A percentile compares a stretch with the other conserved stretches of the same genome.
phyloP scores from a whole-genome alignment of 2,888 invertebrate genomes.

The Periphyllus acericola region DNA sequence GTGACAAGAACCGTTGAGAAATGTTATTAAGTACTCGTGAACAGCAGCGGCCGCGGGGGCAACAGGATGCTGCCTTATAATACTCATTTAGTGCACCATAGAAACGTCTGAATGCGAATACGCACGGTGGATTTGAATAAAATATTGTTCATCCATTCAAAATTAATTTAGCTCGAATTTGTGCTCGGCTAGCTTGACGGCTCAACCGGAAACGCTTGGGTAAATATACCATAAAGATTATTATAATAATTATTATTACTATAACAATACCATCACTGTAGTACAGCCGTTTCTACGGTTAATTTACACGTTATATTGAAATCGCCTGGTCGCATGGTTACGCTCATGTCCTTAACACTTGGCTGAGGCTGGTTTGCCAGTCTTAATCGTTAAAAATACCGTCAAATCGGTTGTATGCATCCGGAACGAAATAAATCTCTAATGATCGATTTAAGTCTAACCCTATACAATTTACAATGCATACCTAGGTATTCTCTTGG shows the following conservation, averaged over 20 bases:
- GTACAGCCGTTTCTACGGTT: no score
- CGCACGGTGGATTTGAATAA: background rate
- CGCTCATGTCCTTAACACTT: no score
- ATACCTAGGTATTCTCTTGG: no score
- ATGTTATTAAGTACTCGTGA: background rate
- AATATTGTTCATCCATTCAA: constrained; percentile 1
- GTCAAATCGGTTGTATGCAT: no score
- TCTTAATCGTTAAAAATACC: no score
- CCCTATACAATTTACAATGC: no score
- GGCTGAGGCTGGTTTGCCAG: no score
- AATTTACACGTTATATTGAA: no score
- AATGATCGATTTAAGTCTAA: no score
- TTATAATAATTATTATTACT: background rate
- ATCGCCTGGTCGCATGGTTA: no score
- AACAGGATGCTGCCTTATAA: background rate
- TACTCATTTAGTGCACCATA: background rate
- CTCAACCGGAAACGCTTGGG: background rate
- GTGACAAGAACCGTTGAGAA: background rate
- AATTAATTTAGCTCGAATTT: constrained; percentile 23
- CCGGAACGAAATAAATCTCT: no score
- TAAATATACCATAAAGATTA: background rate
- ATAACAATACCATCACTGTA: no score
- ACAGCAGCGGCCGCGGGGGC: background rate
- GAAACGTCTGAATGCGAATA: constrained; percentile 1
- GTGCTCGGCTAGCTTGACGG: background rate